phyloP scores from a whole-genome alignment of 2,113 vertebrate genomes.

The Colaptes auratus region DNA sequence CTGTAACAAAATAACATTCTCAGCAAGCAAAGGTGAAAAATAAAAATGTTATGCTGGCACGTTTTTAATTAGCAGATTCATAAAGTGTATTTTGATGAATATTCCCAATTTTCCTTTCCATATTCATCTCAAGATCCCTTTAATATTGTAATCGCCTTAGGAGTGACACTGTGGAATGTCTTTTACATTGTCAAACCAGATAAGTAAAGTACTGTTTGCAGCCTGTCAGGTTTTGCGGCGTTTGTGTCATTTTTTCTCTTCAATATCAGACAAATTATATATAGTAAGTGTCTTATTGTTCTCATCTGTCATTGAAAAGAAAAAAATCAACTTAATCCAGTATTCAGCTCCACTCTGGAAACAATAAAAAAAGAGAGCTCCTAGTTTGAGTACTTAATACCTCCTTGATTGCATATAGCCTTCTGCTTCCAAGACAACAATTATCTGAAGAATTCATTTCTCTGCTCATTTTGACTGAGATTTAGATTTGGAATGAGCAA shows the following conservation, averaged over 20 bases:
- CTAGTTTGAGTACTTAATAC: neutral
- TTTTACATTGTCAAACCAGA: neutral
- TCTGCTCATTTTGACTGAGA: neutral
- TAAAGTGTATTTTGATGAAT: neutral
- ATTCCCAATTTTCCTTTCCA: neutral
- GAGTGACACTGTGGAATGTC: neutral
- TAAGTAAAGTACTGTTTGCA: neutral
- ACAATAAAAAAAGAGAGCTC: neutral
- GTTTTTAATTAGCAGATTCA: neutral
- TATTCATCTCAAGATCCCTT: neutral
- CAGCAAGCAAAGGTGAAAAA: neutral
- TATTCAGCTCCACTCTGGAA: neutral
- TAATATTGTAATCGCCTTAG: neutral
- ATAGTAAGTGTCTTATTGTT: neutral
- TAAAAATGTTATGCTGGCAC: neutral
- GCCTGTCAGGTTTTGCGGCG: neutral
- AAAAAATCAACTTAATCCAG: neutral
- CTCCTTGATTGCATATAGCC: neutral
- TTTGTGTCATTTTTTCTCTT: neutral
- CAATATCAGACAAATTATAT: neutral
- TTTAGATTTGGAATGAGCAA: neutral
- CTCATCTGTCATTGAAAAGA: neutral
- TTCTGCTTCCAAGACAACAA: neutral
- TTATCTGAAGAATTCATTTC: neutral
- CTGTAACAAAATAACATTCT: neutral